A percentile compares a stretch with the other conserved stretches of the same genome.
Conservation (phyloP, 1,140 invertebrate species). For the Psilanteris sp. region DNA sequence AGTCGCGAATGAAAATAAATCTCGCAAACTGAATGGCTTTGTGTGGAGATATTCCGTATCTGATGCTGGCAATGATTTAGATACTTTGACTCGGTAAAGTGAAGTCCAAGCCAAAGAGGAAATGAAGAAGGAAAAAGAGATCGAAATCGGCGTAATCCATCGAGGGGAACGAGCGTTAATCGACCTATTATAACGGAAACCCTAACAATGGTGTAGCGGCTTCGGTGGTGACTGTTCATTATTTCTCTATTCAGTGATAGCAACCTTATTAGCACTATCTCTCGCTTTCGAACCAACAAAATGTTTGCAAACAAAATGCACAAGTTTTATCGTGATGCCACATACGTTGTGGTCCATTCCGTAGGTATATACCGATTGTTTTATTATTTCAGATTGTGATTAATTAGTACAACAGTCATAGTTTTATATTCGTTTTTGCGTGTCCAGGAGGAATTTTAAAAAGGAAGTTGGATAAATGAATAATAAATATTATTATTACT, state of each 20-base stretch:
- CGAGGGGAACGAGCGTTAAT: conserved; percentile 59
- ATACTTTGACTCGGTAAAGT: conserved; percentile 38
- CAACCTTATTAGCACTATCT: conserved; percentile 36
- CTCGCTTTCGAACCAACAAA: neutral
- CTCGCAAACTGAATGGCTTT: conserved; percentile 37
- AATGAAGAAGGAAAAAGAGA: conserved; percentile 62
- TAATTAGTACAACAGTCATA: conserved; percentile 4
- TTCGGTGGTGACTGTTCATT: conserved; percentile 25
- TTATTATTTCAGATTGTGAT: conserved; percentile 3
- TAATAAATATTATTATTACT: too few relatives aligned
- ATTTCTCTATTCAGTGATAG: conserved; percentile 6
- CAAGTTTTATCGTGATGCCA: conserved; percentile 15
- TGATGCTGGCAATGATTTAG: conserved; percentile 57
- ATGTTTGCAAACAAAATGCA: conserved; percentile 19
- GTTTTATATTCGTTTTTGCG: too few relatives aligned
- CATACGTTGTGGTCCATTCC: neutral
- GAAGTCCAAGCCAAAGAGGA: conserved; percentile 32
- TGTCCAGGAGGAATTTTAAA: too few relatives aligned
- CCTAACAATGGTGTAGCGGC: conserved; percentile 54
- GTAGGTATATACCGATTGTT: too few relatives aligned
- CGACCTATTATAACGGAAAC: conserved; percentile 58
- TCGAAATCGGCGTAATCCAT: conserved; percentile 54
- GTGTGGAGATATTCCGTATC: conserved; percentile 45
- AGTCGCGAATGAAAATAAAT: conserved; percentile 54
- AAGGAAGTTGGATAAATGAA: too few relatives aligned